These are phyloP conservation scores for Dascyllus trimaculatus DNA, from an alignment of 2,113 vertebrate genomes.

Conservation along the genomic window DNA sequence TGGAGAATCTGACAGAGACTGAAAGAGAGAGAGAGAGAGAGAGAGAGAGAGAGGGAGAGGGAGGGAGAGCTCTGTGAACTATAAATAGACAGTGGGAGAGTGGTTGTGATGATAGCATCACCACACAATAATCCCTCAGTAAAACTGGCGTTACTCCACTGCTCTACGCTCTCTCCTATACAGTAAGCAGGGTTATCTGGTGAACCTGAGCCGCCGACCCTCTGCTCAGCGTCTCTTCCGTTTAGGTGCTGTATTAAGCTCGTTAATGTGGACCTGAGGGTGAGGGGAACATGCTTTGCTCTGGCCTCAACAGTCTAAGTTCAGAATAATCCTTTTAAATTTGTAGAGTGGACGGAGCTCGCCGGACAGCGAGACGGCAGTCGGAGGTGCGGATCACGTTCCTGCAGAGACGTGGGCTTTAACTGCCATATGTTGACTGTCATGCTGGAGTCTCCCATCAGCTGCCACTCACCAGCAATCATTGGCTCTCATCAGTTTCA, in stretches of 20 bases:
- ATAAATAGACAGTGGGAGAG: conserved; percentile 75
- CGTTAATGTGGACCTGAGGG: conserved; percentile 16
- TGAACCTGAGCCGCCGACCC: conserved; percentile 34
- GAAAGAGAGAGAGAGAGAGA: conserved; percentile 40
- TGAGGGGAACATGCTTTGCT: conserved; percentile 5
- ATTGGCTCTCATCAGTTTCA: not conserved
- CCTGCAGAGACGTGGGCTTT: conserved; percentile 13
- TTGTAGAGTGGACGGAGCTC: not conserved
- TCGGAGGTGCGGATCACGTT: not conserved
- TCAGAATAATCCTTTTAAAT: conserved; percentile 41
- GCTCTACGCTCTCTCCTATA: not conserved
- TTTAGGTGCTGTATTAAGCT: conserved; percentile 21
- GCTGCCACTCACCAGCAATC: not conserved
- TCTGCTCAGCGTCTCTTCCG: not conserved
- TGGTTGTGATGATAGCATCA: conserved; percentile 74
- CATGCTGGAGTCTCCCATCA: not conserved
- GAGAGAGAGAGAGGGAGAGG: conserved; percentile 9
- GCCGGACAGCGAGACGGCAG: conserved; percentile 12
- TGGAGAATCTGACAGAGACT: conserved; percentile 71
- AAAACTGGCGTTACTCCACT: conserved; percentile 38
- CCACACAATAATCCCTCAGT: conserved; percentile 68
- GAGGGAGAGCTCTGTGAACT: conserved; percentile 65
- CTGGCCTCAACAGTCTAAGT: not conserved
- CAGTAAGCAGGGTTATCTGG: conserved; percentile 22
- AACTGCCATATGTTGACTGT: conserved; percentile 29